Conservation (phyloP, 2,888 invertebrate species). For the Itoplectis maculator region DNA sequence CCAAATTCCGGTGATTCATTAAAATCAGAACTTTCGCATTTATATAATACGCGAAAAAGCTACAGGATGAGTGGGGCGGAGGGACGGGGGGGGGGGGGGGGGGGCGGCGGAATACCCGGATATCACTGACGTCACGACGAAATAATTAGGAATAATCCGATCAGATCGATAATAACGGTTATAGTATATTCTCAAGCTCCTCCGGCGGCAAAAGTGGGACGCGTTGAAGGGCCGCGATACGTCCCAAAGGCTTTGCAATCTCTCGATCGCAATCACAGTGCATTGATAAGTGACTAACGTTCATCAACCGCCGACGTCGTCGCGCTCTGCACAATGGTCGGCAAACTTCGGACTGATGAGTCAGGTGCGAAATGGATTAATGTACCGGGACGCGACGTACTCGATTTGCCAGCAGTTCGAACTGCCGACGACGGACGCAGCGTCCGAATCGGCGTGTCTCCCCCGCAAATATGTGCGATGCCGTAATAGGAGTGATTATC, state of each 20-base stretch:
- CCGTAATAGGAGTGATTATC: constrained; percentile 57
- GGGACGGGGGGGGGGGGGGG: no score
- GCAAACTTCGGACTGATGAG: constrained; percentile 15
- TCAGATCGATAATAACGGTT: neutral
- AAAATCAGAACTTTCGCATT: neutral
- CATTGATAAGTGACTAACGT: neutral
- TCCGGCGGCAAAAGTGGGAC: no score
- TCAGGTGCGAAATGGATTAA: constrained; percentile 43
- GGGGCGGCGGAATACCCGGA: neutral
- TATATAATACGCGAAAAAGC: neutral
- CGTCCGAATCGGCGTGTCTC: constrained; percentile 28
- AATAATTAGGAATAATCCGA: neutral
- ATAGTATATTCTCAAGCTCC: no score
- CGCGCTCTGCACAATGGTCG: constrained; percentile 27
- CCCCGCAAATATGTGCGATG: constrained; percentile 52
- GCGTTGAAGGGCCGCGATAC: no score
- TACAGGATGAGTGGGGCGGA: no score
- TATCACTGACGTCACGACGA: neutral
- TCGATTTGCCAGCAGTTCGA: constrained; percentile 2
- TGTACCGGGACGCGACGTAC: constrained; percentile 36
- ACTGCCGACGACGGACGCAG: neutral
- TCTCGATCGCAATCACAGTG: neutral
- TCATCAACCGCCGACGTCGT: neutral
- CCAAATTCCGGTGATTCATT: neutral
- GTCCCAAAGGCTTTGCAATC: neutral